These are phyloP conservation scores for Calephelis virginiensis DNA, from an alignment of 1,140 invertebrate species.

Conservation along the genomic window DNA sequence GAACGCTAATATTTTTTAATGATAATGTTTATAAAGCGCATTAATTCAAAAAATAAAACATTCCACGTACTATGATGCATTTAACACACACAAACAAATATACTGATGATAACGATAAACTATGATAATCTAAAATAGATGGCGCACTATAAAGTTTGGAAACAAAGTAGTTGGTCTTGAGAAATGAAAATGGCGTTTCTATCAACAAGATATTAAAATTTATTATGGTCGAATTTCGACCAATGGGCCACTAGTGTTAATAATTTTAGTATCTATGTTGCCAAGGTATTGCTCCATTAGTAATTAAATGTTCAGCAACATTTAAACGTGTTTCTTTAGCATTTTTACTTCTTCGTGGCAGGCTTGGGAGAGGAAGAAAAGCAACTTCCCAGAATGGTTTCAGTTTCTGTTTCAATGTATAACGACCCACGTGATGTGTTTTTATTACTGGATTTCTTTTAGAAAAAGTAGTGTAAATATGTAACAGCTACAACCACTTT, in stretches of 20 bases:
- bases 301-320: not conserved
- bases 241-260: not conserved
- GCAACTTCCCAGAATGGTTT: not conserved
- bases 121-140: no score
- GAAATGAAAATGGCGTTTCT: no score
- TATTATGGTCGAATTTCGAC: no score
- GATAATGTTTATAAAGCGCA: no score
- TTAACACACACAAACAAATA: no score
- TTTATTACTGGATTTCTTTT: not conserved
- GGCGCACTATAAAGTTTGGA: no score
- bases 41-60: no score
- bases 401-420: not conserved
- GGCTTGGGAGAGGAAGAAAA: not conserved
- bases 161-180: no score
- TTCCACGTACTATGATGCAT: no score
- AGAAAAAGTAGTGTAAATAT: not conserved
- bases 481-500: not conserved
- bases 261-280: slow-evolving; percentile 18
- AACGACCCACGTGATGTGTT: not conserved
- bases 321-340: slow-evolving; percentile 1
- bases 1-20: no score
- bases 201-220: no score
- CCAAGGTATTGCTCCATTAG: slow-evolving; percentile 18
- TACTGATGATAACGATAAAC: no score
- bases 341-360: not conserved